phyloP scores from a whole-genome alignment of 2,797 vertebrate genomes.

The Lophotriccus pileatus region DNA sequence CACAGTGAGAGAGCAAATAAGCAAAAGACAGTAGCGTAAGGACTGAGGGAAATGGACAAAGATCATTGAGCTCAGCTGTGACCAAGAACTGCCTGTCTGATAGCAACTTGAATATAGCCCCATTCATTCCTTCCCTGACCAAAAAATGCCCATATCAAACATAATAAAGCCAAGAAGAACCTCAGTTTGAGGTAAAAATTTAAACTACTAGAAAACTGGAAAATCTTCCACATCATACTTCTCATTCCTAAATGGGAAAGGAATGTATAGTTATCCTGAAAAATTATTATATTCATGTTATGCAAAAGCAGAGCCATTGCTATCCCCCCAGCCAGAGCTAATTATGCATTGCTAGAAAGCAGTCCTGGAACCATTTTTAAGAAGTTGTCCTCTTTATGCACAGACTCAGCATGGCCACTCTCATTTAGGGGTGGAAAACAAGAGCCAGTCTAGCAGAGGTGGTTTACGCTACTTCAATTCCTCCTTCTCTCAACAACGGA shows the following conservation, averaged over 20 bases:
- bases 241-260: background rate
- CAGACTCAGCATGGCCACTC: background rate
- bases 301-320: background rate
- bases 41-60: background rate
- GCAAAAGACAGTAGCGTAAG: background rate
- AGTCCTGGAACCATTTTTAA: background rate
- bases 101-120: background rate
- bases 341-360: background rate
- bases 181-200: background rate
- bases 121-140: background rate
- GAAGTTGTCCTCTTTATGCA: background rate
- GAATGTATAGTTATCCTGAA: background rate
- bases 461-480: background rate
- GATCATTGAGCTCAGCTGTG: background rate
- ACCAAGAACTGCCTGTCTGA: background rate
- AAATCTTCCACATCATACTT: background rate
- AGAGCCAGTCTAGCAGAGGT: background rate
- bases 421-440: background rate
- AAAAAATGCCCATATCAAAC: background rate
- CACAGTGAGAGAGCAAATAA: background rate
- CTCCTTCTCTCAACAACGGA: background rate
- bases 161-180: background rate
- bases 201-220: background rate
- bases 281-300: background rate
- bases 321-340: background rate